Base-by-base conservation (phyloP, 2,888 invertebrate species). In the Lepidochrysops patricia region DNA sequence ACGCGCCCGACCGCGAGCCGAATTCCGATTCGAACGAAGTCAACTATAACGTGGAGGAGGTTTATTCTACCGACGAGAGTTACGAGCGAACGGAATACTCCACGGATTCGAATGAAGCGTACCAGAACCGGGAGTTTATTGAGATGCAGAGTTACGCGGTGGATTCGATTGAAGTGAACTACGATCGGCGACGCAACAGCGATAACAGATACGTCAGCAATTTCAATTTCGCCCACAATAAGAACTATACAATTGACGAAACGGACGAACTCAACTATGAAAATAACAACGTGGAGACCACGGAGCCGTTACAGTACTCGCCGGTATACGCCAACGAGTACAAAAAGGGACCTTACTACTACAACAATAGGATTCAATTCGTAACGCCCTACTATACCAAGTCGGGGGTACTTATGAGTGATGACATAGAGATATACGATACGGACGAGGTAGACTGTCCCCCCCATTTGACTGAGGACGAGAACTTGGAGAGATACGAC, bases 361-460 rank as follows among this genome's bases (percentile, higher is more conserved):
- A 82, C 13, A 80, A 68, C 5, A 84, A 89, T 76, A 83, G 74
- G 65, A 76, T 89, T 4, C 87, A 88, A 71, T 87, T 84, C 62
- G 88, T 88, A 0, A 80, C 77, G 60, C 88, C 88, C 3, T 88
- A 82, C 66, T 85, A 74, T 62, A 87, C 84, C 50, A 74, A 70
- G n/a, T 74, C 78, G 57, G 76, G 73, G 2, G 66, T 85, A 5
- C 62, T 88, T 2, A 80, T 70, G 60, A 77, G 80, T 63, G 87
- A 80, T 2, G 77, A 74, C 65, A 77, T 83, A 29, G 88, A 85
- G 65, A 87, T 89, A 61, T 83, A 87, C 68, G 88, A 89, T 63
- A 88, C 82, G 0, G 88, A 88, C 62, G 88, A 82, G 70, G 82
- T 89, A 0, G 88, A 89, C 66, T 86, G 72, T 66, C 81, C 85